Evolutionary conservation across 2,888 invertebrate species (phyloP).

Genomic region (Cheilosia grossa): DNA sequence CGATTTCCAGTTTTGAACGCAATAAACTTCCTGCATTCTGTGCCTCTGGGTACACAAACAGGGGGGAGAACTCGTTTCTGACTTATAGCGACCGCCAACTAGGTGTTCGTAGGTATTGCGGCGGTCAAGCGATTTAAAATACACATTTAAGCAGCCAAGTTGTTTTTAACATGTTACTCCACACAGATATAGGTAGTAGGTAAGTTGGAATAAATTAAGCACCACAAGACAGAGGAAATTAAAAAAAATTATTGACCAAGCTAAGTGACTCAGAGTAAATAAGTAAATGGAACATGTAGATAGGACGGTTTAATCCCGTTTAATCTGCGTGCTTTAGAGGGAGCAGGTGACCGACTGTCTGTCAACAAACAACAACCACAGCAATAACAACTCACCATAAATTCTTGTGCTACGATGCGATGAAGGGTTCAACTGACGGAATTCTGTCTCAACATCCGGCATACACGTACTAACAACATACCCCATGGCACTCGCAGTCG

Average conservation of each 20-base stretch:
- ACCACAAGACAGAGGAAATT: background rate
- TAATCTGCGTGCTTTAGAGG: background rate
- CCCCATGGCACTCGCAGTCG: constrained; percentile 85
- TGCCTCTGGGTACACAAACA: background rate
- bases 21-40: constrained; percentile 46
- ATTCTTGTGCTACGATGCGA: constrained; percentile 79
- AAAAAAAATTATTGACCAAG: constrained; percentile 27
- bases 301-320: constrained; percentile 14
- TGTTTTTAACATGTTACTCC: constrained; percentile 16
- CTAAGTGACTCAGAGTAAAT: constrained; percentile 14
- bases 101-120: background rate
- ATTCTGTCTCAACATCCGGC: constrained; percentile 87
- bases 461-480: constrained; percentile 90
- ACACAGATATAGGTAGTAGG: background rate
- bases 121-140: constrained; percentile 14
- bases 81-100: background rate
- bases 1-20: constrained; percentile 59
- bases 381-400: constrained; percentile 82
- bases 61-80: constrained; percentile 34
- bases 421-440: constrained; percentile 81
- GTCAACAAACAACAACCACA: background rate
- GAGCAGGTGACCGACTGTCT: constrained; percentile 55
- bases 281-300: constrained; percentile 18
- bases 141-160: constrained; percentile 17
- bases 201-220: constrained; percentile 56